Percentiles rank a stretch among this genome's conserved stretches.
Conservation (phyloP, 2,113 vertebrate species). For the Notarius lentiginosus region DNA sequence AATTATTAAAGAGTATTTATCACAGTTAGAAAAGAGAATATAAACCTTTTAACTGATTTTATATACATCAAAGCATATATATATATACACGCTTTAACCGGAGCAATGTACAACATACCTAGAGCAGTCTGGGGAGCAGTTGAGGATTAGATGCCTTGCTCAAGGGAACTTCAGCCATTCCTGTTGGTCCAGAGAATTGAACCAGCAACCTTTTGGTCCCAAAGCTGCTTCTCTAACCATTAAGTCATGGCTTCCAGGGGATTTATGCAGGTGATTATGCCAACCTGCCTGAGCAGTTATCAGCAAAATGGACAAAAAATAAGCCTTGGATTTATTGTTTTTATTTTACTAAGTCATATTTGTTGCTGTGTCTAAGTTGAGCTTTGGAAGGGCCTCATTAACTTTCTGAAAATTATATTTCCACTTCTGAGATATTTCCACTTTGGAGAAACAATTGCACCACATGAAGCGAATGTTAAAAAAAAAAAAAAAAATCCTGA, state of each 20-base stretch:
- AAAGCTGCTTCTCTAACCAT: no score
- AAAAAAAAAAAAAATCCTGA: slow-evolving; percentile 1
- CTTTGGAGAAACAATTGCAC: background rate
- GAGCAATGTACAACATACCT: no score
- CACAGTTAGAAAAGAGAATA: background rate
- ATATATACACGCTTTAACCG: no score
- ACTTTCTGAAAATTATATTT: slow-evolving; percentile 13
- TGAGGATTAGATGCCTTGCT: no score
- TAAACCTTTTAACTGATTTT: background rate
- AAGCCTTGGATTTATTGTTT: background rate
- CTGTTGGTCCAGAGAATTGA: no score
- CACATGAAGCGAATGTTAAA: background rate
- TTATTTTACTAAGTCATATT: slow-evolving; percentile 4
- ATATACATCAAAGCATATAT: no score
- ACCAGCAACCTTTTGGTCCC: no score
- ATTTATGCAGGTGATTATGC: no score
- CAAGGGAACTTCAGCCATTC: no score
- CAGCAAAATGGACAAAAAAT: slow-evolving; percentile 36
- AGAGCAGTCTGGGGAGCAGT: no score
- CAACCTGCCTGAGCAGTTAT: background rate
- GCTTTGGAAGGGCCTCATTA: slow-evolving; percentile 21
- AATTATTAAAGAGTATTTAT: background rate
- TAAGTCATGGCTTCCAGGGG: no score
- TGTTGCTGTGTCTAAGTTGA: slow-evolving; percentile 25
- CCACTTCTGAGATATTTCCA: slow-evolving; percentile 25